phyloP scores from a whole-genome alignment of 2,888 invertebrate genomes.

The Lepeophtheirus nordmannii region DNA sequence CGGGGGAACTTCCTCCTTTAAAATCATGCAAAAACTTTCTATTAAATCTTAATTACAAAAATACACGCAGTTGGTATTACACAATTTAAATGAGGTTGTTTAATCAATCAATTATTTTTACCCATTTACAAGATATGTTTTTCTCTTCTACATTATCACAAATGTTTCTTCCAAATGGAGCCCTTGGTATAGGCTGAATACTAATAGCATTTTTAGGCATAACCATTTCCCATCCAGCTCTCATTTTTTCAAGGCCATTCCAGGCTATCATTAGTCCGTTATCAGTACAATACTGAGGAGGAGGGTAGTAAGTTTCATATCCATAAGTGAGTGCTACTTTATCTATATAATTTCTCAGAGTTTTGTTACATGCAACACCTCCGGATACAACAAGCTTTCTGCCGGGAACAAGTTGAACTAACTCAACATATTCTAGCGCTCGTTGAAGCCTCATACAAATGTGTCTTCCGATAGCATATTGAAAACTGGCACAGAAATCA shows the following conservation, averaged over 20 bases:
- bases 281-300: constrained; percentile 75
- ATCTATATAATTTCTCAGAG: constrained; percentile 52
- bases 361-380: constrained; percentile 86
- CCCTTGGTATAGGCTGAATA: constrained; percentile 38
- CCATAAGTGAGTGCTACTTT: constrained; percentile 37
- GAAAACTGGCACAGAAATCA: constrained; percentile 73
- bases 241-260: constrained; percentile 76
- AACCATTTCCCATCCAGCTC: constrained; percentile 38
- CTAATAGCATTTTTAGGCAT: constrained; percentile 45
- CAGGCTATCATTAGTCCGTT: constrained; percentile 99
- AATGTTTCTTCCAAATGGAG: constrained; percentile 47
- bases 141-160: constrained; percentile 42
- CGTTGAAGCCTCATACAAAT: constrained; percentile 64
- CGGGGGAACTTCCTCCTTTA: constrained; percentile 14
- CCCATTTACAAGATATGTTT: constrained; percentile 43
- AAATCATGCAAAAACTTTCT: constrained; percentile 18
- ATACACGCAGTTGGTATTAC: neutral
- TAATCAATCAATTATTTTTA: constrained; percentile 28
- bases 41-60: neutral
- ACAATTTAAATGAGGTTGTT: neutral
- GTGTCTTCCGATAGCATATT: constrained; percentile 56
- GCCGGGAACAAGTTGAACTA: constrained; percentile 6
- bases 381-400: constrained; percentile 66
- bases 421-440: constrained; percentile 50
- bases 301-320: constrained; percentile 41